phyloP scores from a whole-genome alignment of 2,888 invertebrate genomes.

The Latrodectus hesperus region DNA sequence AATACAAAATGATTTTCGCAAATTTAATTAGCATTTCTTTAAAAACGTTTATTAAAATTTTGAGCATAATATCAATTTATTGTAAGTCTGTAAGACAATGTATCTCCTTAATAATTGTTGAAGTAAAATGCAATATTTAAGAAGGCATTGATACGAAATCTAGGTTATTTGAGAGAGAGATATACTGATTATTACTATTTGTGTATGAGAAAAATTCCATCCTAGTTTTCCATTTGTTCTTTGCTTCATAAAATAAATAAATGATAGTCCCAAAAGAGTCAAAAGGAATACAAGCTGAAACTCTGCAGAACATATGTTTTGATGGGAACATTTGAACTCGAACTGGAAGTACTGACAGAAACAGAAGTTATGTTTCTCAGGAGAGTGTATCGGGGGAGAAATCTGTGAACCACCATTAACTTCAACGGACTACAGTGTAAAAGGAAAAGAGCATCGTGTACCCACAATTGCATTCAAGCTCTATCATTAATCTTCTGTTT shows the following conservation, averaged over 20 bases:
- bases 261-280: background rate
- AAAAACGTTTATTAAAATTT: no score
- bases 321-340: conserved; percentile 14
- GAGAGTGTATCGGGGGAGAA: conserved; percentile 14
- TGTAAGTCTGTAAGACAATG: no score
- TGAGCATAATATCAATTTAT: no score
- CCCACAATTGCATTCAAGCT: background rate
- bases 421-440: conserved; percentile 9
- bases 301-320: conserved; percentile 3
- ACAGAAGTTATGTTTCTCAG: conserved; percentile 42
- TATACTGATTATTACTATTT: no score
- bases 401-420: conserved; percentile 39
- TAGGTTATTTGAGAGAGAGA: no score
- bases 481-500: conserved; percentile 46
- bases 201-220: no score
- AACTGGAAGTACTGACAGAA: conserved; percentile 45
- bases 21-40: no score
- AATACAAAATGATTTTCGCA: no score
- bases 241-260: background rate
- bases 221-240: no score
- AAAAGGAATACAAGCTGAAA: background rate
- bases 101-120: no score
- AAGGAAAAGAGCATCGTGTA: background rate
- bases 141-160: no score
- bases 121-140: no score